These are phyloP conservation scores for Baccha elongata DNA, from an alignment of 2,888 invertebrate species.

Conservation along the genomic window DNA sequence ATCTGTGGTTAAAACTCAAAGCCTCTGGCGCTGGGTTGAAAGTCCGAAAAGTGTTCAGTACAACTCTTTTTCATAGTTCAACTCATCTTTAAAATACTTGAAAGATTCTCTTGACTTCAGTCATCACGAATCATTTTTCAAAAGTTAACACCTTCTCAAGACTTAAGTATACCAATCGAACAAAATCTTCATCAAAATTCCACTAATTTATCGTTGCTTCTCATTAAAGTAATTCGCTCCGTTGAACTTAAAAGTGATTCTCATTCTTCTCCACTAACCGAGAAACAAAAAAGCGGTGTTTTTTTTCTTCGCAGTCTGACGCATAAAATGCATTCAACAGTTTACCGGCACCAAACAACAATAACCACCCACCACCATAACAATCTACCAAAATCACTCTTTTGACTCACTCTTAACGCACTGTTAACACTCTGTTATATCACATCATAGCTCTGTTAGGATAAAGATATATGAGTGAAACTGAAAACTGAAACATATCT, in stretches of 20 bases:
- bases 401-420: slow-evolving; percentile 19
- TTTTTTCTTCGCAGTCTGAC: slow-evolving; percentile 35
- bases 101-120: not conserved
- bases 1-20: too few relatives aligned
- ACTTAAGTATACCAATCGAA: not conserved
- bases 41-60: too few relatives aligned
- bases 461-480: slow-evolving; percentile 25
- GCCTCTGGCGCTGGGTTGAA: too few relatives aligned
- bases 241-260: slow-evolving; percentile 27
- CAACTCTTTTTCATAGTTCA: too few relatives aligned
- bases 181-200: slow-evolving; percentile 6
- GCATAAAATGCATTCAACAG: slow-evolving; percentile 67
- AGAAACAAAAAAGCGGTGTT: slow-evolving; percentile 45
- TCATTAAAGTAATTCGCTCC: slow-evolving; percentile 59
- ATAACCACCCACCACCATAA: slow-evolving; percentile 17
- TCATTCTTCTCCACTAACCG: slow-evolving; percentile 43
- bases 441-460: not conserved
- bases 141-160: not conserved
- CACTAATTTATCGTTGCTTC: slow-evolving; percentile 7
- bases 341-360: slow-evolving; percentile 42
- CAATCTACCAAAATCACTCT: slow-evolving; percentile 1
- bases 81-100: too few relatives aligned
- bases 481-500: slow-evolving; percentile 30
- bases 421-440: slow-evolving; percentile 53
- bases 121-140: not conserved